Conservation (phyloP, 2,888 invertebrate species). For the Branchellion lobata region DNA sequence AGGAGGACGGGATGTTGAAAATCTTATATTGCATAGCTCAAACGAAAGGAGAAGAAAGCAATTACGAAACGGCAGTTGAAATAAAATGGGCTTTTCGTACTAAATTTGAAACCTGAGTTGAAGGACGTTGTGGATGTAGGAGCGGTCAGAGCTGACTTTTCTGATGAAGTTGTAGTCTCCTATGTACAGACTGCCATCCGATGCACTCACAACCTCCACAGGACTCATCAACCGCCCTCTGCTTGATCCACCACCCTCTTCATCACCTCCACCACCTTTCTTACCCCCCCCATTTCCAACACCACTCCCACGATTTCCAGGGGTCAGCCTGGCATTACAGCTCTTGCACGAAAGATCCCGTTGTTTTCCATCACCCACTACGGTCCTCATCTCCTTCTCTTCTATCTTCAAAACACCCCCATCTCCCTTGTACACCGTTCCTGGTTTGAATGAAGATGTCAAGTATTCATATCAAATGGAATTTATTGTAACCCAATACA, state of each 20-base stretch:
- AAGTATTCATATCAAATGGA: neutral
- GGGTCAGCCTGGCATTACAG: constrained; percentile 68
- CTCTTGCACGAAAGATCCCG: constrained; percentile 77
- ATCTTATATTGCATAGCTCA: too few relatives aligned
- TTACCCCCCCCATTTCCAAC: too few relatives aligned
- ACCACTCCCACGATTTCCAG: too few relatives aligned
- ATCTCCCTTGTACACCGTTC: constrained; percentile 94
- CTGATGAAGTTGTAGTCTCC: constrained; percentile 84
- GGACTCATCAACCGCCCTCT: constrained; percentile 78
- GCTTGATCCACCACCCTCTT: constrained; percentile 58
- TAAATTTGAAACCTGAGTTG: constrained; percentile 57
- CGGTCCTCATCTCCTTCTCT: constrained; percentile 82
- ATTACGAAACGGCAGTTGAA: too few relatives aligned
- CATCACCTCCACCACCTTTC: too few relatives aligned
- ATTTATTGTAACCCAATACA: neutral
- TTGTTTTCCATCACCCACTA: constrained; percentile 70
- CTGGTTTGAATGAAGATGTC: constrained; percentile 61
- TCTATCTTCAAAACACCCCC: constrained; percentile 88
- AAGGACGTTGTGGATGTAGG: constrained; percentile 68
- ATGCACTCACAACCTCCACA: constrained; percentile 87
- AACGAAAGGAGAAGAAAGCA: too few relatives aligned
- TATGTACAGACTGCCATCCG: constrained; percentile 93
- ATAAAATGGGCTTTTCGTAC: too few relatives aligned
- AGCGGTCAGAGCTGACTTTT: constrained; percentile 58
- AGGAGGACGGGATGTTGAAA: too few relatives aligned